phyloP scores from a whole-genome alignment of 2,888 invertebrate species.

The Saturnia japonica region DNA sequence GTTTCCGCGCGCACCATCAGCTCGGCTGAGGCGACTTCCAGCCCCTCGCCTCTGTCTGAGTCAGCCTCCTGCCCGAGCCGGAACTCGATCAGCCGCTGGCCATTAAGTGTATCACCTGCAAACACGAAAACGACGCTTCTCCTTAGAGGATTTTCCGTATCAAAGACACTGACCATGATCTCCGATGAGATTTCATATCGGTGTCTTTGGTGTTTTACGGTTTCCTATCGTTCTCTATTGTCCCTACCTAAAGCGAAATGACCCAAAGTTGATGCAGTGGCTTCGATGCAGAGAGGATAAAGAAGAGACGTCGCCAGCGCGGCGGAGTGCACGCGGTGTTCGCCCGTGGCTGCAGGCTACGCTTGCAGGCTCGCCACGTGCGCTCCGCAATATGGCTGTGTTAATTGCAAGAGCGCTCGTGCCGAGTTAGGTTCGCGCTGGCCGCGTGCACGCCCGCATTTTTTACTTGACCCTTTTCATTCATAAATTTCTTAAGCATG shows the following conservation, averaged over 20 bases:
- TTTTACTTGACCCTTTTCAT: conserved; percentile 21
- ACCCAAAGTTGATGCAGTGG: conserved; percentile 53
- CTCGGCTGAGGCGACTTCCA: conserved; percentile 89
- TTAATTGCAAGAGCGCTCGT: conserved; percentile 39
- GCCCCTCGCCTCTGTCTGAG: conserved; percentile 78
- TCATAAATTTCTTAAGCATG: neutral
- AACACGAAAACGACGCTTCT: conserved; percentile 28
- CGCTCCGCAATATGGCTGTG: conserved; percentile 33
- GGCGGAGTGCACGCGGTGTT: conserved; percentile 62
- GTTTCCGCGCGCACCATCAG: conserved; percentile 85
- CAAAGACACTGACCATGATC: neutral
- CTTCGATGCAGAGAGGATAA: conserved; percentile 35
- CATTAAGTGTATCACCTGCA: conserved; percentile 91
- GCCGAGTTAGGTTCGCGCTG: conserved; percentile 55
- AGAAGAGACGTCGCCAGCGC: conserved; percentile 28
- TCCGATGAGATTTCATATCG: neutral
- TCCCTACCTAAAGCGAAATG: conserved; percentile 65
- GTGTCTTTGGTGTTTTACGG: neutral
- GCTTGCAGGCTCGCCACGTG: conserved; percentile 52
- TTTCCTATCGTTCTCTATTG: conserved; percentile 35
- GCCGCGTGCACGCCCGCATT: conserved; percentile 55
- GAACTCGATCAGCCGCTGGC: conserved; percentile 93
- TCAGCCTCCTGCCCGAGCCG: conserved; percentile 84
- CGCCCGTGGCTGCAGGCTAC: conserved; percentile 75
- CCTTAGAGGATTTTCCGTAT: conserved; percentile 7